Evolutionary conservation across 2,888 invertebrate species (phyloP), one percentile per base, ranked within the genome.

Genomic region (Drosophila basisetae): DNA sequence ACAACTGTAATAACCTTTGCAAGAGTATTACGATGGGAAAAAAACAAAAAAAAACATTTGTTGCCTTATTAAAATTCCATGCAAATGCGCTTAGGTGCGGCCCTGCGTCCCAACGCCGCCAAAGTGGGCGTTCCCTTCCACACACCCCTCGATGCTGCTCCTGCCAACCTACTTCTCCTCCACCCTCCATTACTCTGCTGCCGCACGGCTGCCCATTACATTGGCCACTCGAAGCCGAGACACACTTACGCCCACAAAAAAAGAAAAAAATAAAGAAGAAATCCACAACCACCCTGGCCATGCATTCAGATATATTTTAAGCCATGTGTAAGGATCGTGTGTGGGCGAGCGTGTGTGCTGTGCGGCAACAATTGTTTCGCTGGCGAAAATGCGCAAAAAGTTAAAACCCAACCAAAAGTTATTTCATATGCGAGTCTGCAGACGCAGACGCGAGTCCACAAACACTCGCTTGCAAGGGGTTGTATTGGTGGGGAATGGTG

Each of bases 61-160:
- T 78, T 71, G 79, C 80, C 90, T 87, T 84, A 87, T 84, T 89
- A 84, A 84, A 89, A 84, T 84, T 89, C 84, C 82, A 84, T 84
- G 84, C 90, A 84, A 84, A 84, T 89, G 87, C 89, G 89, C 87
- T 87, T 87, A 86, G 89, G 87, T 73, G 73, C 43, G 58, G 56
- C 85, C 79, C 77, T 50, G 63, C 52, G 76, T 65, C 62, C 62
- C 77, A 63, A 28, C 4, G 43, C 62, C 37, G 43, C 39, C 62
- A 74, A 69, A 69, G 76, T 71, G 80, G 78, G 78, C 76, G 74
- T 73, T 30, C 9, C 16, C 54, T 43, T 28, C 31, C 69, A 30
- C 30, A 22, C 31, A 30, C 28, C 30, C 39, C 52, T 13, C 22
- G 3, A 2, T 7, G n/a, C 35, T 25, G 54, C 30, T 35, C 11